phyloP scores from a whole-genome alignment of 2,797 vertebrate species.

The Corythornis leucogaster region DNA sequence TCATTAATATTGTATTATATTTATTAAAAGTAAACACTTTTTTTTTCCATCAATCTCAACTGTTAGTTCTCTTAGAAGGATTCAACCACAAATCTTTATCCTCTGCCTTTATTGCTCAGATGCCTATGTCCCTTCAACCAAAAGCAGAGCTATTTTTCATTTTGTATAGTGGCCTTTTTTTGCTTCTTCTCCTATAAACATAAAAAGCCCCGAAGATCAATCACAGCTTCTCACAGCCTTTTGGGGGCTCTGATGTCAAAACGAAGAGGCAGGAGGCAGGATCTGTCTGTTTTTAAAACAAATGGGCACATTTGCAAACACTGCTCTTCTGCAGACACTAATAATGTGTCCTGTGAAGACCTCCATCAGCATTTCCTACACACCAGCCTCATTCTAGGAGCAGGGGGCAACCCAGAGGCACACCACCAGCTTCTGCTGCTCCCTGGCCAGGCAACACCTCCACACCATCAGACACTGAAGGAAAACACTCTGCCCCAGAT shows the following conservation, averaged over 20 bases:
- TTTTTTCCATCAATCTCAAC: neutral
- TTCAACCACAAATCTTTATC: neutral
- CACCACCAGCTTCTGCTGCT: neutral
- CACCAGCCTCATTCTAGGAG: neutral
- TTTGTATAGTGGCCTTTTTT: neutral
- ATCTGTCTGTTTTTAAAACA: neutral
- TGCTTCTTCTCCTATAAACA: neutral
- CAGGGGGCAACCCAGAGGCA: neutral
- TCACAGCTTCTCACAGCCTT: neutral
- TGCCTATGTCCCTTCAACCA: neutral
- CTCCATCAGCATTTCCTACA: neutral
- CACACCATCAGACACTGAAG: rapidly evolving
- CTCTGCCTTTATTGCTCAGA: neutral
- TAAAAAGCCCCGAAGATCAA: neutral
- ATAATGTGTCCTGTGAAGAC: neutral
- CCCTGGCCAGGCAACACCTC: neutral
- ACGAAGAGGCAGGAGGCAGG: neutral
- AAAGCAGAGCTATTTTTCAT: neutral
- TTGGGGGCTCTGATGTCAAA: neutral
- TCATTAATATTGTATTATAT: conserved; percentile 38
- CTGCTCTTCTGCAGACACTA: neutral
- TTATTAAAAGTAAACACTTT: conserved; percentile 1
- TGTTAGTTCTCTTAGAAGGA: neutral
- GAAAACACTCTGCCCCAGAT: neutral
- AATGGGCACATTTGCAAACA: neutral